These are phyloP conservation scores for Tenebrosternarchus preto DNA, from an alignment of 2,113 vertebrate species.

Conservation along the genomic window DNA sequence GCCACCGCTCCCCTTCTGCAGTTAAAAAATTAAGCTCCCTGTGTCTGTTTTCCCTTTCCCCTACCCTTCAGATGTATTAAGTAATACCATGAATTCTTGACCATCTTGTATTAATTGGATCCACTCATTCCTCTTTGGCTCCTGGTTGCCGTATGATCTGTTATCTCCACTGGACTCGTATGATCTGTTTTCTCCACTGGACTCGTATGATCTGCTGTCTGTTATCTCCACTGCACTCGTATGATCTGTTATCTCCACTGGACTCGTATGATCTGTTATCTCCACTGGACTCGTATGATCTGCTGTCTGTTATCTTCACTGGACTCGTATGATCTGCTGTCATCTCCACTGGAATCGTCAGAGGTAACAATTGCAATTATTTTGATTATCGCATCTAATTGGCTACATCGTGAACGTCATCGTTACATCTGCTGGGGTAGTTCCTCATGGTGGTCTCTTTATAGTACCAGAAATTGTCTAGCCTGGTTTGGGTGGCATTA, in stretches of 20 bases:
- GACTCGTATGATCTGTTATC: too few relatives aligned
- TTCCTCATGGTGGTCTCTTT: too few relatives aligned
- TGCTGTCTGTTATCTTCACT: too few relatives aligned
- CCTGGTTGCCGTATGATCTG: conserved; percentile 20
- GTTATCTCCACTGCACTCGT: too few relatives aligned
- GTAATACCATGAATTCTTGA: conserved; percentile 70
- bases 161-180: neutral
- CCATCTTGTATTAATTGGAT: conserved; percentile 71
- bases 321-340: too few relatives aligned
- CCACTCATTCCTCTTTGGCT: conserved; percentile 58
- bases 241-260: neutral
- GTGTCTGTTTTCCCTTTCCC: conserved; percentile 72
- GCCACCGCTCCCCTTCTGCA: conserved; percentile 70
- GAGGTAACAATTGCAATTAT: neutral
- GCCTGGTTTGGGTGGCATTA: too few relatives aligned
- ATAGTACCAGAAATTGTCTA: too few relatives aligned
- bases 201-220: too few relatives aligned
- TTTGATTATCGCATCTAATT: neutral
- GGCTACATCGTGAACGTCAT: neutral
- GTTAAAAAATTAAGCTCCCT: conserved; percentile 69
- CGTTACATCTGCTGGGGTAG: neutral
- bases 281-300: neutral
- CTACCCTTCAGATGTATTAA: conserved; percentile 69
- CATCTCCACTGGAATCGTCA: neutral
- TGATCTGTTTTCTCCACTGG: neutral